These are phyloP conservation scores for Scelioninae gen. 1 DNA, from an alignment of 2,888 invertebrate species.

Conservation along the genomic window DNA sequence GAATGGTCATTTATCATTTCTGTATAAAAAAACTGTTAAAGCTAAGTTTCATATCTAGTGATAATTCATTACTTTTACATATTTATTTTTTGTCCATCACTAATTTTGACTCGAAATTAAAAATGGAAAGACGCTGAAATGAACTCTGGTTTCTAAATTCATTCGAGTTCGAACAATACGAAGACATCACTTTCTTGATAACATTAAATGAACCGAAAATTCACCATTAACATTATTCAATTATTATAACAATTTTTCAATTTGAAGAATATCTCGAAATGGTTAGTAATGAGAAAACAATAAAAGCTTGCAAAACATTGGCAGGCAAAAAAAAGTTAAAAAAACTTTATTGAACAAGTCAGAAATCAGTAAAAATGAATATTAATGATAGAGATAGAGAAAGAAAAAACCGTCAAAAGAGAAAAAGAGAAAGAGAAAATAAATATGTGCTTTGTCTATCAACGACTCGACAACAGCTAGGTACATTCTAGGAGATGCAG, in stretches of 20 bases:
- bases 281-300: constrained; percentile 21
- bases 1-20: too few relatives aligned
- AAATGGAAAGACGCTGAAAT: constrained; percentile 44
- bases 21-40: too few relatives aligned
- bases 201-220: too few relatives aligned
- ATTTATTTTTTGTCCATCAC: too few relatives aligned
- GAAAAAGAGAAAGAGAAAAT: constrained; percentile 67
- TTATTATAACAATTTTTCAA: not conserved
- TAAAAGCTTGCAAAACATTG: constrained; percentile 20
- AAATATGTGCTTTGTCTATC: constrained; percentile 83
- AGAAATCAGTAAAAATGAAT: constrained; percentile 56
- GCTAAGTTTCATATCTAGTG: too few relatives aligned
- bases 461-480: constrained; percentile 84
- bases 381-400: constrained; percentile 71
- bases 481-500: constrained; percentile 81
- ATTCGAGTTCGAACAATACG: not conserved
- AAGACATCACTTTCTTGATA: too few relatives aligned
- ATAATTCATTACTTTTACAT: too few relatives aligned
- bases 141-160: constrained; percentile 18
- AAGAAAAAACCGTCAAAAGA: constrained; percentile 47
- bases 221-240: too few relatives aligned
- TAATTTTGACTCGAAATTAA: not conserved
- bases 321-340: constrained; percentile 21
- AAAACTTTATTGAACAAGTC: constrained; percentile 21
- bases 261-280: not conserved